phyloP scores from a whole-genome alignment of 2,888 invertebrate genomes.

The Platerodrilus igneus region DNA sequence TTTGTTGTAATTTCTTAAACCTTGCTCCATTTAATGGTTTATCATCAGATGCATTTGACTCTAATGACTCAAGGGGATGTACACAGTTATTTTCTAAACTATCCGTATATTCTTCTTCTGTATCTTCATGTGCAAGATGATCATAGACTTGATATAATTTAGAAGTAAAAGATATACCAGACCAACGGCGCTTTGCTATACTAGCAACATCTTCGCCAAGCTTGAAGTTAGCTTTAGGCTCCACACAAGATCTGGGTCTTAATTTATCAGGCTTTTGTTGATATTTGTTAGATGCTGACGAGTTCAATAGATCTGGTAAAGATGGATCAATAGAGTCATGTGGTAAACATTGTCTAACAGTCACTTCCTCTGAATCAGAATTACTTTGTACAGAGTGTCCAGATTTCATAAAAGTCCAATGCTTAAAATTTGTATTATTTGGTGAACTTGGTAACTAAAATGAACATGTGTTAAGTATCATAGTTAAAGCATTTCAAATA shows the following conservation, averaged over 20 bases:
- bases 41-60: conserved; percentile 43
- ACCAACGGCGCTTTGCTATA: conserved; percentile 63
- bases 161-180: conserved; percentile 64
- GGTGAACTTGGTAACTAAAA: conserved; percentile 12
- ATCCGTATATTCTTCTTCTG: conserved; percentile 68
- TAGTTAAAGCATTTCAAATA: not conserved
- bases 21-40: conserved; percentile 57
- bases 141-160: conserved; percentile 71
- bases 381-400: conserved; percentile 57
- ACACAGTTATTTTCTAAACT: conserved; percentile 54
- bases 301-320: conserved; percentile 57
- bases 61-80: conserved; percentile 39
- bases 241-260: conserved; percentile 69
- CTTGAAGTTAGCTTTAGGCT: conserved; percentile 48
- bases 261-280: conserved; percentile 51
- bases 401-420: conserved; percentile 56
- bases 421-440: conserved; percentile 42
- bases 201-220: conserved; percentile 46
- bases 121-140: conserved; percentile 61
- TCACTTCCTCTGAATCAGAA: conserved; percentile 43
- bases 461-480: too few relatives aligned
- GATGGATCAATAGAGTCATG: conserved; percentile 35
- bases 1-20: conserved; percentile 70
- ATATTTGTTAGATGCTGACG: conserved; percentile 52
- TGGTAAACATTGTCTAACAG: conserved; percentile 53